Conservation (phyloP, 2,113 vertebrate species). For the Scomber scombrus region DNA sequence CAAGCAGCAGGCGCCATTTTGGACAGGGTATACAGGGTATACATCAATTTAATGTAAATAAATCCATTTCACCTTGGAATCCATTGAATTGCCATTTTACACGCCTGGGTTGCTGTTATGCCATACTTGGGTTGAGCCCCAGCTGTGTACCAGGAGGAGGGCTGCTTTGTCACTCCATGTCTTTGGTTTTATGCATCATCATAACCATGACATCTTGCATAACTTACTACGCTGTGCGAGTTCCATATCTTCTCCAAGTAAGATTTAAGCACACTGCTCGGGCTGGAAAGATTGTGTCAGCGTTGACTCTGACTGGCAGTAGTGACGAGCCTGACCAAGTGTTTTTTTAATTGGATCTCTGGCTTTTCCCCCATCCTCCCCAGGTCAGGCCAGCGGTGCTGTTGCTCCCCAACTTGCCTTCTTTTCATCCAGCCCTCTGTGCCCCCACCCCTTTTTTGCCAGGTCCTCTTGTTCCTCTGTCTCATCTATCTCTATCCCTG, state of each 20-base stretch:
- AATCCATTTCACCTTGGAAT: constrained; percentile 62
- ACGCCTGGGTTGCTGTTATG: constrained; percentile 50
- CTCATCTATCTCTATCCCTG: constrained; percentile 74
- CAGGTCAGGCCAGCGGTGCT: constrained; percentile 77
- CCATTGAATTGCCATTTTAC: constrained; percentile 40
- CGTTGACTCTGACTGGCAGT: constrained; percentile 40
- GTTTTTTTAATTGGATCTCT: constrained; percentile 82
- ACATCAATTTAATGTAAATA: constrained; percentile 73
- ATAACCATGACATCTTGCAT: constrained; percentile 77
- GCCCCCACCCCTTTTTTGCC: constrained; percentile 37
- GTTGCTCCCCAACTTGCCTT: constrained; percentile 68
- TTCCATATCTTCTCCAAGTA: constrained; percentile 51
- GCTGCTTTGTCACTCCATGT: constrained; percentile 67
- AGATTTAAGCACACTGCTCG: constrained; percentile 17
- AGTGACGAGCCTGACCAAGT: constrained; percentile 62
- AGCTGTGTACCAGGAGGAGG: constrained; percentile 69
- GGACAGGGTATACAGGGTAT: constrained; percentile 49
- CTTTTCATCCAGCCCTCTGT: constrained; percentile 75
- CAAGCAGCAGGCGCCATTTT: constrained; percentile 79
- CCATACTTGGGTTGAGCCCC: constrained; percentile 58
- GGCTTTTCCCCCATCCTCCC: constrained; percentile 62
- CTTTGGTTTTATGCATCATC: constrained; percentile 75
- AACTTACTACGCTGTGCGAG: constrained; percentile 56
- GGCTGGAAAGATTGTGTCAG: constrained; percentile 62
- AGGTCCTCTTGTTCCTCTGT: constrained; percentile 68